Conservation (phyloP, 1,140 invertebrate genomes). For the Zaprionus davidi region DNA sequence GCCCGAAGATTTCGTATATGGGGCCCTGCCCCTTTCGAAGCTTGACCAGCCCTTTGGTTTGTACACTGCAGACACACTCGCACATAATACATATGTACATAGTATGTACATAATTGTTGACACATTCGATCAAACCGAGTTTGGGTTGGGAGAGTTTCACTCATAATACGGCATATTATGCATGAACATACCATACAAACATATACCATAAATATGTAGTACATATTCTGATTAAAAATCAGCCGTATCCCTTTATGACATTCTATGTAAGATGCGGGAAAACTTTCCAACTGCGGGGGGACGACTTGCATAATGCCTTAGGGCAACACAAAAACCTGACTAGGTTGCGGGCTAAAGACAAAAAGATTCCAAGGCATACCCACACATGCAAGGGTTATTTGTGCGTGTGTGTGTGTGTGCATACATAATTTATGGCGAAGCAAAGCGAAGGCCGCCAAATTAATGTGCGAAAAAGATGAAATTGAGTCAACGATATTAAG, state of each 20-base stretch:
- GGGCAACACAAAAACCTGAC: constrained; percentile 46
- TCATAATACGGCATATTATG: constrained; percentile 12
- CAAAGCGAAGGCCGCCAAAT: constrained; percentile 44
- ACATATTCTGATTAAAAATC: neutral
- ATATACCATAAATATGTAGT: constrained; percentile 7
- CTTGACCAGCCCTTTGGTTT: constrained; percentile 29
- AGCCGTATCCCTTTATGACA: constrained; percentile 33
- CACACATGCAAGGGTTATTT: constrained; percentile 5
- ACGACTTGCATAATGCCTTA: constrained; percentile 52
- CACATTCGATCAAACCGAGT: constrained; percentile 25
- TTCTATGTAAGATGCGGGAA: constrained; percentile 55
- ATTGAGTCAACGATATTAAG: constrained; percentile 53
- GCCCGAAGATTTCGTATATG: constrained; percentile 24
- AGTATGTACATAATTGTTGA: constrained; percentile 17
- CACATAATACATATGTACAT: constrained; percentile 18
- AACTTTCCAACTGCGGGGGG: constrained; percentile 40
- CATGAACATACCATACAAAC: constrained; percentile 15
- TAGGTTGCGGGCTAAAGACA: constrained; percentile 36
- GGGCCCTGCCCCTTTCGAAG: constrained; percentile 11
- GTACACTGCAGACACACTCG: constrained; percentile 20
- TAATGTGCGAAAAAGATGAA: constrained; percentile 62
- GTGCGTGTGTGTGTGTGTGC: neutral
- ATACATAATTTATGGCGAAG: constrained; percentile 40
- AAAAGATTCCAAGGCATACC: constrained; percentile 24
- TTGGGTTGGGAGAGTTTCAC: constrained; percentile 37